Evolutionary conservation across 2,113 vertebrate species (phyloP).

Genomic region (Callipepla squamata): DNA sequence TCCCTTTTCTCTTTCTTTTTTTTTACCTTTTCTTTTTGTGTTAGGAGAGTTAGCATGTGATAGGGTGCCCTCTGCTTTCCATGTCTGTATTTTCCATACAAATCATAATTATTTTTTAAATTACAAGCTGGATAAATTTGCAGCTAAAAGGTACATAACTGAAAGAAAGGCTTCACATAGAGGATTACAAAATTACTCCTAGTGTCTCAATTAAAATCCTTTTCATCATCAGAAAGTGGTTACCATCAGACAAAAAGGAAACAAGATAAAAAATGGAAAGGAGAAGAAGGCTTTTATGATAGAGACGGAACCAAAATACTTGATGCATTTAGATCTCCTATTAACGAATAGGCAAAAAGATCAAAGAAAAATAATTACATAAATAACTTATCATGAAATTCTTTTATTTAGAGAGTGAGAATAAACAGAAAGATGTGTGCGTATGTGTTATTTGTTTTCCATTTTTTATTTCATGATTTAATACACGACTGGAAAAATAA

Average conservation of each 20-base stretch:
- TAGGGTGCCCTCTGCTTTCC: conserved; percentile 85
- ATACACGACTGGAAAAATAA: not conserved
- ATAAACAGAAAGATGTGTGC: not conserved
- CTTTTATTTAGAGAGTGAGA: conserved; percentile 12
- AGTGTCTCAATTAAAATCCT: conserved; percentile 84
- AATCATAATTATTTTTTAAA: conserved; percentile 80
- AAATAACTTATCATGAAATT: conserved; percentile 12
- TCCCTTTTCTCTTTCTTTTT: too few relatives aligned
- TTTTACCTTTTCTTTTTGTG: not conserved
- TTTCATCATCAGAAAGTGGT: conserved; percentile 68
- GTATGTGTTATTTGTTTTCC: conserved; percentile 24
- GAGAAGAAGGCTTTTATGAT: conserved; percentile 40
- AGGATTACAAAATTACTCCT: conserved; percentile 74
- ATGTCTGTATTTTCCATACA: conserved; percentile 75
- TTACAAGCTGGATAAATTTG: conserved; percentile 75
- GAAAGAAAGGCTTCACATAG: conserved; percentile 72
- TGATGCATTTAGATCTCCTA: conserved; percentile 15
- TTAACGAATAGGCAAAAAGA: conserved; percentile 42
- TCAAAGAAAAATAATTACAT: conserved; percentile 60
- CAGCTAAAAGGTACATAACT: conserved; percentile 65
- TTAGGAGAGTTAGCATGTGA: conserved; percentile 71
- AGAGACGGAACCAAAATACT: conserved; percentile 41
- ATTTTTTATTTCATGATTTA: conserved; percentile 42
- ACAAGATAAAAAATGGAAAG: conserved; percentile 12
- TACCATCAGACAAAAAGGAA: conserved; percentile 27